phyloP scores from a whole-genome alignment of 2,113 vertebrate genomes.

The Amblyopsis rosae region DNA sequence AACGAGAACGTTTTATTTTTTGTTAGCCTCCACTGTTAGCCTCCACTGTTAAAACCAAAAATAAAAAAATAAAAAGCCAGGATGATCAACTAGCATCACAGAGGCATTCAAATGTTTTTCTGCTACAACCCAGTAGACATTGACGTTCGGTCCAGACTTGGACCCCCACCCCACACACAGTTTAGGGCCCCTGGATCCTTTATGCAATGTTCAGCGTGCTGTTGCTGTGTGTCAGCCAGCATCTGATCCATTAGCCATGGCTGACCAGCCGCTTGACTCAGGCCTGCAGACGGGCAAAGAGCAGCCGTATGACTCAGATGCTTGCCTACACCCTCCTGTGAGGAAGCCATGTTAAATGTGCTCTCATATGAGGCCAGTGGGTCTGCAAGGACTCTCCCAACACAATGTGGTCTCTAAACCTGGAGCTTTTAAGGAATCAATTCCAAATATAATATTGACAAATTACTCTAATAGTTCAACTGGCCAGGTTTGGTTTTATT shows the following conservation, averaged over 20 bases:
- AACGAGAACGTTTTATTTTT: neutral
- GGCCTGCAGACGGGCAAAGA: slow-evolving; percentile 22
- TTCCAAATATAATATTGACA: no score
- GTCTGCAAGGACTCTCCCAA: neutral
- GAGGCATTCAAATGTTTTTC: no score
- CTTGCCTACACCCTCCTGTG: neutral
- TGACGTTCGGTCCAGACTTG: no score
- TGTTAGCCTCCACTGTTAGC: no score
- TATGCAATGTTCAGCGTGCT: neutral
- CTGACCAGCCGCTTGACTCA: slow-evolving; percentile 38
- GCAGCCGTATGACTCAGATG: slow-evolving; percentile 18
- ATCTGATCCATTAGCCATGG: slow-evolving; percentile 55
- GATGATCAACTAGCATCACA: no score
- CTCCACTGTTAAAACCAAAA: no score
- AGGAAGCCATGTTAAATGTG: neutral
- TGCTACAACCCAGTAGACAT: no score
- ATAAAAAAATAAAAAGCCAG: no score
- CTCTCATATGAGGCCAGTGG: neutral
- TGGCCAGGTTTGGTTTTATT: no score
- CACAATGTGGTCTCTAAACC: neutral
- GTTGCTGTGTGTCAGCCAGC: slow-evolving; percentile 32
- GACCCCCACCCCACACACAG: neutral
- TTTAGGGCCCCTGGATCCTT: neutral
- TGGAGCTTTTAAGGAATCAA: no score
- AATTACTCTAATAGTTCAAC: no score